Evolutionary conservation across 2,113 vertebrate species (phyloP).

Genomic region (Chloropsis hardwickii): DNA sequence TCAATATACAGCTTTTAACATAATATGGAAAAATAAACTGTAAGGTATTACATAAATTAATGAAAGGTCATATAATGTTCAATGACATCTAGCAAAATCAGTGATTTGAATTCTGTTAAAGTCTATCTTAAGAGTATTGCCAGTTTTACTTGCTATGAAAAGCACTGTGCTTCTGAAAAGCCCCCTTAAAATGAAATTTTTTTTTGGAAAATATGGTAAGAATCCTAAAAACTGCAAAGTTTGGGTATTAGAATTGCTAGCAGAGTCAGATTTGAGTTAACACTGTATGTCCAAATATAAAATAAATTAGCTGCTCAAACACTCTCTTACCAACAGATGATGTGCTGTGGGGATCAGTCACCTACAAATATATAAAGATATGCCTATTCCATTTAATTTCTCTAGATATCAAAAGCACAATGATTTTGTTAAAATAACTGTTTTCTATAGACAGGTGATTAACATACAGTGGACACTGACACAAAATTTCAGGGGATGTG

Average conservation of each 20-base stretch:
- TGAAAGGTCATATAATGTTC: not conserved
- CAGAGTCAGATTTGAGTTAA: not conserved
- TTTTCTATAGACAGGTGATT: not conserved
- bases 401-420: not conserved
- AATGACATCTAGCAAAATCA: not conserved
- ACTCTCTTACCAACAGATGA: not conserved
- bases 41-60: not conserved
- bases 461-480: not conserved
- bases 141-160: not conserved
- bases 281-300: not conserved
- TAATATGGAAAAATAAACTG: not conserved
- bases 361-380: not conserved
- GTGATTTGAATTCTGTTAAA: not conserved
- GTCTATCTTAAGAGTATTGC: not conserved
- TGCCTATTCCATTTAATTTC: not conserved
- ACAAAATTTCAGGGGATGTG: not conserved
- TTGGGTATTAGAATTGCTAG: not conserved
- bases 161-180: not conserved
- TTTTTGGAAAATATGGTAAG: not conserved
- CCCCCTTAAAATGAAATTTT: not conserved
- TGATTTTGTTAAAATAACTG: not conserved
- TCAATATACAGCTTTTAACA: not conserved
- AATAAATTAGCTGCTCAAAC: not conserved
- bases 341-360: not conserved
- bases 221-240: not conserved